phyloP scores from a whole-genome alignment of 1,140 invertebrate species.

The Aleiodes sp. region DNA sequence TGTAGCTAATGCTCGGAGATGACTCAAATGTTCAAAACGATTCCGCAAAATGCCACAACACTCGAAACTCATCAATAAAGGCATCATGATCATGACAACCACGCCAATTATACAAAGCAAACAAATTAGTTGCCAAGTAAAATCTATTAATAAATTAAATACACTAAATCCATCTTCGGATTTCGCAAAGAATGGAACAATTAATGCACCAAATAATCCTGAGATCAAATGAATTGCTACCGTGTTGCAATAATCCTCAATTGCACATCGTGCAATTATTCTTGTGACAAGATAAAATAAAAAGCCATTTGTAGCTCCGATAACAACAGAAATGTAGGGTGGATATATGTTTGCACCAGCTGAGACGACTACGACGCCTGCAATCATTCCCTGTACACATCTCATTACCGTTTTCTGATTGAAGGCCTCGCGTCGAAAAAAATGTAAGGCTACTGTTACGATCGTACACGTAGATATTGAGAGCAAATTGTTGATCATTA shows the following conservation, averaged over 20 bases:
- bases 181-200: constrained; percentile 37
- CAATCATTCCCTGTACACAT: constrained; percentile 45
- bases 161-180: not conserved
- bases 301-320: constrained; percentile 40
- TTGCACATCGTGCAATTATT: constrained; percentile 41
- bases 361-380: constrained; percentile 42
- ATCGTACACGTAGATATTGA: constrained; percentile 43
- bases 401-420: constrained; percentile 50
- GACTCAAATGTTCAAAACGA: constrained; percentile 46
- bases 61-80: constrained; percentile 36
- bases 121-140: constrained; percentile 47
- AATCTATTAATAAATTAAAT: constrained; percentile 29
- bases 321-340: constrained; percentile 32
- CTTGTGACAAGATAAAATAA: constrained; percentile 42
- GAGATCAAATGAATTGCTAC: constrained; percentile 41
- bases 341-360: constrained; percentile 44
- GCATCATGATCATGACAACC: constrained; percentile 31
- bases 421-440: constrained; percentile 40
- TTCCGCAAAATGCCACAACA: constrained; percentile 42
- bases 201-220: constrained; percentile 38
- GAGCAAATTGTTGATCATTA: constrained; percentile 47
- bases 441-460: constrained; percentile 41
- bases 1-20: constrained; percentile 36
- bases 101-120: constrained; percentile 33
- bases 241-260: constrained; percentile 53